Evolutionary conservation across 1,140 invertebrate species (phyloP).

Genomic region (Drosophila biarmipes): DNA sequence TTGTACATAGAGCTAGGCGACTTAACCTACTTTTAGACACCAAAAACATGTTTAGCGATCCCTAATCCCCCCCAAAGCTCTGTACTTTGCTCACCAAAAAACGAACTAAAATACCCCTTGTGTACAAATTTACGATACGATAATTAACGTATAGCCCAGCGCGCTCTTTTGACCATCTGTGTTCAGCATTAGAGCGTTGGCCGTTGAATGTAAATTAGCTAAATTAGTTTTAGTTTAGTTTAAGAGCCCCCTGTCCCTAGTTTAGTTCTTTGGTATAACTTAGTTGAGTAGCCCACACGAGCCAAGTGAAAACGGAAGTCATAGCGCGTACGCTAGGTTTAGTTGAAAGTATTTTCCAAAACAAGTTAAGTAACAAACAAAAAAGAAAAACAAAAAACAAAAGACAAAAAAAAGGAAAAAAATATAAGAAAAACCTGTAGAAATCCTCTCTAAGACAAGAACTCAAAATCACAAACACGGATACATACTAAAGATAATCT

Average conservation of each 20-base stretch:
- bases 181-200: slow-evolving; percentile 34
- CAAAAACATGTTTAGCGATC: background rate
- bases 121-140: slow-evolving; percentile 27
- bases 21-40: slow-evolving; percentile 6
- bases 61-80: background rate
- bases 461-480: slow-evolving; percentile 9
- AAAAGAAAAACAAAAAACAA: background rate
- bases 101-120: background rate
- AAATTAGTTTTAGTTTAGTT: slow-evolving; percentile 43
- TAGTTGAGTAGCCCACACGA: slow-evolving; percentile 11
- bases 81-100: slow-evolving; percentile 16
- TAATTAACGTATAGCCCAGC: slow-evolving; percentile 4
- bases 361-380: background rate
- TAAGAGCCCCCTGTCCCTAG: background rate
- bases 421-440: slow-evolving; percentile 8
- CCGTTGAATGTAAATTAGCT: slow-evolving; percentile 31
- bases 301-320: slow-evolving; percentile 45
- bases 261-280: slow-evolving; percentile 17
- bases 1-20: slow-evolving; percentile 18
- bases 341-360: slow-evolving; percentile 34
- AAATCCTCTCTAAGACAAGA: slow-evolving; percentile 23
- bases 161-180: slow-evolving; percentile 31
- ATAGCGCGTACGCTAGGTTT: slow-evolving; percentile 33
- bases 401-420: background rate
- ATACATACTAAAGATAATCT: slow-evolving; percentile 59